Base-by-base conservation (phyloP, 92 coral and sea anemone species). In the Epizoanthus ramosus region DNA sequence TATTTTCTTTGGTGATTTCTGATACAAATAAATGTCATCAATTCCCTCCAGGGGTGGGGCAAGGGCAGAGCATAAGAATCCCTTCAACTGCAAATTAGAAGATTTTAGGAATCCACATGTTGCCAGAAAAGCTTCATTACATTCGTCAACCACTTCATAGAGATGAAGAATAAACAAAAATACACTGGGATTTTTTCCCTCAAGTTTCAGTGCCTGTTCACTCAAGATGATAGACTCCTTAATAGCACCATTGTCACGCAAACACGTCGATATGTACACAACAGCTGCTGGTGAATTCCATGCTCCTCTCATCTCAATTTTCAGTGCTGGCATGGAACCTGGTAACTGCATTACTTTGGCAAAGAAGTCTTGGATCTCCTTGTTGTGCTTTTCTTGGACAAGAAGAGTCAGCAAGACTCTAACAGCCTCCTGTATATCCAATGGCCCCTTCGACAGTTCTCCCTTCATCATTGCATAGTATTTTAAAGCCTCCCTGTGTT, bases 181-280 rank as follows among this genome's bases (percentile, higher is more conserved):
- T 71, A 79, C 80, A 75, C 88, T 71, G 25, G 91, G 91, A 71
- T 88, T 80, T 19, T 14, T 64, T 8, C 60, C 54, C 17, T 73
- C 80, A 13, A 88, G 87, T 63, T 33, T 80, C 57, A 71, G 7
- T 19, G 91, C 88, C 24, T 64, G 88, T 25, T 68, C 41, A 25
- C 68, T 68, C 45, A 88, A 47, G 14, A 59, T 66, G n/a, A 88
- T 16, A 3, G 91, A 80, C 58, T 83, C 64, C 24, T 9, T 47
- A 16, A 79, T 19, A 0, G 80, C 88, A 54, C 91, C 91, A n/a
- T 69, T 41, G 12, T 88, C 91, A 50, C 91, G 91, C 59, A 88
- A 64, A 37, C 80, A 76, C 19, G 81, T 86, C 13, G 91, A 72
- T n/a, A 88, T 37, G 63, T 41, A 88, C 84, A 88, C 81, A 45